These are phyloP conservation scores for Urophycis tenuis DNA, from an alignment of 2,797 vertebrate species.

Conservation along the genomic window DNA sequence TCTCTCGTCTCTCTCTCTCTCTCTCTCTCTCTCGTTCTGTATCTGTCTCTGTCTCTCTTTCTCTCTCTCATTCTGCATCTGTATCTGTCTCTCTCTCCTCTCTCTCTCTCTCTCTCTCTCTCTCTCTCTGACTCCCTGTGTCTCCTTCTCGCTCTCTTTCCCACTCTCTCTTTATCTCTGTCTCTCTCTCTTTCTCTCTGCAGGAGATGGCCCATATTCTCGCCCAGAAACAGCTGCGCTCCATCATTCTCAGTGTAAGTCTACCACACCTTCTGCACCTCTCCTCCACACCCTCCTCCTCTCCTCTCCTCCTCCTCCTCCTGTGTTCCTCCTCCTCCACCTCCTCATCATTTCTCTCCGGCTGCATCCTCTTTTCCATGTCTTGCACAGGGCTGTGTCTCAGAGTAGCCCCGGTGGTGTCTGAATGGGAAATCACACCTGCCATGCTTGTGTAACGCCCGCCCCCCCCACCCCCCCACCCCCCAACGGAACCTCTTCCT, in stretches of 20 bases:
- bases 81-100: background rate
- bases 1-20: background rate
- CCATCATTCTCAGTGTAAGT: slow-evolving; percentile 94
- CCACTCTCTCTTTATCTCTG: slow-evolving; percentile 17
- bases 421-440: too few species aligned
- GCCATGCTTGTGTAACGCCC: too few species aligned
- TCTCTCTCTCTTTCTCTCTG: slow-evolving; percentile 21
- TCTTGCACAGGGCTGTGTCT: too few species aligned
- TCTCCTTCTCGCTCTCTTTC: background rate
- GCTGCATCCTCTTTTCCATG: slow-evolving; percentile 15
- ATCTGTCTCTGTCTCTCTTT: background rate
- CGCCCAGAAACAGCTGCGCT: slow-evolving; percentile 93
- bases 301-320: slow-evolving; percentile 6
- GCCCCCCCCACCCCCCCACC: slow-evolving; percentile 11
- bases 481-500: slow-evolving; percentile 26
- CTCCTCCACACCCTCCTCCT: slow-evolving; percentile 13
- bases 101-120: slow-evolving; percentile 2
- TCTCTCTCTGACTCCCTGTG: slow-evolving; percentile 1
- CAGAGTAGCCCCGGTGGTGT: too few species aligned
- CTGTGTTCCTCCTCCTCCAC: background rate
- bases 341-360: slow-evolving; percentile 6
- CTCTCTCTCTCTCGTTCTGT: background rate
- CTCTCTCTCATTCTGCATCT: background rate
- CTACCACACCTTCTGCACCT: slow-evolving; percentile 13
- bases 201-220: slow-evolving; percentile 98